Base-by-base conservation (phyloP, 2,113 vertebrate species). In the Anoura caudifer region DNA sequence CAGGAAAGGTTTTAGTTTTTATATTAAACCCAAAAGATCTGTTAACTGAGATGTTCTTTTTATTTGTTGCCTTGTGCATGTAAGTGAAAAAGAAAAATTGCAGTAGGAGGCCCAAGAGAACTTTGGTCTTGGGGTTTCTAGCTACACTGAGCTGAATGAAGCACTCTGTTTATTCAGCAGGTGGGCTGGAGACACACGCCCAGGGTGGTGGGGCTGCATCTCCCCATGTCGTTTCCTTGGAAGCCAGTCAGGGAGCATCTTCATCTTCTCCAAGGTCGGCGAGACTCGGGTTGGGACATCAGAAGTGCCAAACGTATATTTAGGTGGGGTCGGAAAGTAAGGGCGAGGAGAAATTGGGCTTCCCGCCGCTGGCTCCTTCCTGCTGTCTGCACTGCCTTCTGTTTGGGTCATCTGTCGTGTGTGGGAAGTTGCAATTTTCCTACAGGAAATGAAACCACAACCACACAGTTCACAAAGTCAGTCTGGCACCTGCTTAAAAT, bases 41-140 rank as follows among this genome's bases (percentile, higher is more conserved):
- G 76, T 83, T 95, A 96, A 54, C 45, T 3, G 5, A 90, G 33
- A 28, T 63, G 0, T 73, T 97, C 93, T 97, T 98, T 93, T 77
- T 47, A 26, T 91, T 65, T 82, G 43, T 93, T 82, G 83, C 12
- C 96, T 98, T 67, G n/a, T 70, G 92, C 95, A 16, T 56, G 20
- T 54, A 8, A 4, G 41, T 90, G 45, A 47, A 81, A 86, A 65
- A 54, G 88, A 95, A 0, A 0, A 65, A 73, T 14, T 91, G 17
- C 83, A 76, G 59, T 92, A 86, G 94, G 75, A 43, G 76, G 43
- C 52, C 36, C 45, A 36, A 41, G 89, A 84, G 88, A 73, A 63
- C 13, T 79, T 94, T 89, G 80, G 45, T 93, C 73, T 43, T 0
- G 0, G 85, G 65, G 72, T 43, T n/a, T 38, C 56, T 87, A 1